These are phyloP conservation scores for Chymomyza caudatula DNA, from an alignment of 2,888 invertebrate genomes.

Conservation along the genomic window DNA sequence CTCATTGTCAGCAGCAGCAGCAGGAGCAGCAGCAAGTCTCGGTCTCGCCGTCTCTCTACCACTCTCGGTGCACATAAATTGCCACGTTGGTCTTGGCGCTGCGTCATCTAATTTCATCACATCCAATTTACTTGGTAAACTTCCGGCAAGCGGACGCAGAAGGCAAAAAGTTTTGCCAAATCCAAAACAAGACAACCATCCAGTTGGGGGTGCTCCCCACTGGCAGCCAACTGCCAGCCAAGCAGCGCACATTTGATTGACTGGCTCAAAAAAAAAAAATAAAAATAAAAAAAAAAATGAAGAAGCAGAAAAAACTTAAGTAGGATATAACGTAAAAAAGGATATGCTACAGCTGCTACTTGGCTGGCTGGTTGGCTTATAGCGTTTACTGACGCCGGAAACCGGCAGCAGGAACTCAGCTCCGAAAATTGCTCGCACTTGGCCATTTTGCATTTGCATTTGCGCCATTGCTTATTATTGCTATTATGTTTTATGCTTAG, in stretches of 20 bases:
- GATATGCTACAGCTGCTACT: not conserved
- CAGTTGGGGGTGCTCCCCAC: not conserved
- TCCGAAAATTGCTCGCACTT: slow-evolving; percentile 2
- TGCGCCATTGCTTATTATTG: not conserved
- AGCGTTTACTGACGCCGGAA: not conserved
- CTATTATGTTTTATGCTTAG: not conserved
- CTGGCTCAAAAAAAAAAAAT: not conserved
- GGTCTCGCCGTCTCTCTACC: not conserved
- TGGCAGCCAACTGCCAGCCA: not conserved
- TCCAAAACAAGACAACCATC: slow-evolving; percentile 4
- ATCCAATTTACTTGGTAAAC: slow-evolving; percentile 23
- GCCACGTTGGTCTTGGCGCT: slow-evolving; percentile 5
- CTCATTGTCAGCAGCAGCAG: not conserved
- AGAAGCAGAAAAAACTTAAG: not conserved
- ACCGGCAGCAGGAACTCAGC: not conserved
- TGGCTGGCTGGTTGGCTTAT: not conserved
- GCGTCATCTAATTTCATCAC: slow-evolving; percentile 26
- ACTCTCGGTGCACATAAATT: not conserved
- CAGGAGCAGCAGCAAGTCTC: not conserved
- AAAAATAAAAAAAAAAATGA: not conserved
- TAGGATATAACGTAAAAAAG: not conserved
- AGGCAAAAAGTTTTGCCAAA: slow-evolving; percentile 14
- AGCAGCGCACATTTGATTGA: slow-evolving; percentile 2
- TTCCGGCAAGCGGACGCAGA: slow-evolving; percentile 21
- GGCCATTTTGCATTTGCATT: not conserved